Conservation (phyloP, 2,888 invertebrate species). For the Noctuana brunneofusca region DNA sequence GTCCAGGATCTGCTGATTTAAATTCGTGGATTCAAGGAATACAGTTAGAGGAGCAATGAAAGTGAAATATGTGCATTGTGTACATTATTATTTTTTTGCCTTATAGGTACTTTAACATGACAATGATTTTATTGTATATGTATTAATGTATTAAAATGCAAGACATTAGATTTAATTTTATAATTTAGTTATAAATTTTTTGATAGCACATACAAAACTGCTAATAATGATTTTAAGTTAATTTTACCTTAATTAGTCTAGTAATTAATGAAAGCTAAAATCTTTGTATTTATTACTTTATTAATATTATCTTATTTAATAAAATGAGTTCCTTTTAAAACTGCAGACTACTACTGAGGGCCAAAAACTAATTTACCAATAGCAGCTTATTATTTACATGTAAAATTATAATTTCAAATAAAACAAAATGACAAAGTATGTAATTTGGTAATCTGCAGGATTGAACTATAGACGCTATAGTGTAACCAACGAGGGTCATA, state of each 20-base stretch:
- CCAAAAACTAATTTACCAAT: too few relatives aligned
- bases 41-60: constrained; percentile 84
- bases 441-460: too few relatives aligned
- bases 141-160: constrained; percentile 41
- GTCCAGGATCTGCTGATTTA: constrained; percentile 90
- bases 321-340: neutral
- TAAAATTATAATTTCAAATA: too few relatives aligned
- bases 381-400: too few relatives aligned
- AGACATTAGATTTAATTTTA: constrained; percentile 41
- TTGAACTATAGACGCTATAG: too few relatives aligned
- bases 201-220: constrained; percentile 14
- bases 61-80: constrained; percentile 37
- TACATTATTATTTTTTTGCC: constrained; percentile 34
- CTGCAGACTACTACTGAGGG: neutral
- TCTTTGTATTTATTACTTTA: neutral
- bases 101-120: constrained; percentile 23
- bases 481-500: too few relatives aligned
- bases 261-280: neutral
- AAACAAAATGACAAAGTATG: too few relatives aligned
- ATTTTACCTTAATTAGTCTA: constrained; percentile 17
- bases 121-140: constrained; percentile 33
- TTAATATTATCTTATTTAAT: neutral
- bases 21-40: constrained; percentile 95
- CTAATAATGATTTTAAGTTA: constrained; percentile 16
- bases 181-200: constrained; percentile 19